Evolutionary conservation across 2,888 invertebrate species (phyloP), one percentile per base, ranked within the genome.

Genomic region (Lasioglossum figueresi): DNA sequence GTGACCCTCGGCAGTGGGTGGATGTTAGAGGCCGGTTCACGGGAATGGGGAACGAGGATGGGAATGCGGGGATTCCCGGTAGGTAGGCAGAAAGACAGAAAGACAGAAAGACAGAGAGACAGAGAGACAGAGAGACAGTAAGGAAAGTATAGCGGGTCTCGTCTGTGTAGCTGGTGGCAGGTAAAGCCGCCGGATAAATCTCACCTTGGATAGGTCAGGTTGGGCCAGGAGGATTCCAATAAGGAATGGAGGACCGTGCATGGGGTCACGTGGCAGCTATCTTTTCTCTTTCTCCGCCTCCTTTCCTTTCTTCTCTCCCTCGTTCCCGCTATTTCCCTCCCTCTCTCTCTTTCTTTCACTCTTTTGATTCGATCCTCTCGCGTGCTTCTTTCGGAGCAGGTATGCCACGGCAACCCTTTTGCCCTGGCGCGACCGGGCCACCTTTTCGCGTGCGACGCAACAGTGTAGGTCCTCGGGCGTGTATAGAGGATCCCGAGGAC

Each of bases 181-280:
- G 93, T 92, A 93, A 92, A 92, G 91, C 92, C 92, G 88, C 75
- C 88, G 93, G 92, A 92, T 92, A 92, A 93, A 93, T 93, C 91
- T 93, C 91, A 93, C 91, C 93, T 93, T 93, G 93, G 92, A 93
- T 93, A 94, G 93, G 93, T 94, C 94, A 93, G 93, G 92, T 91
- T 93, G 89, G 90, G 82, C 89, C 89, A 88, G 88, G 83, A 92
- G 91, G 92, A 93, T 92, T 91, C 90, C 91, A 91, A 91, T 91
- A 93, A 92, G 91, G 88, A 91, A 89, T 91, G 87, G 88, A 88
- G 89, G 83, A 84, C 83, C 86, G 91, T 85, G 89, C 83, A 89
- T 45, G 80, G 92, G 91, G 92, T 93, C 92, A 93, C 92, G 92
- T 91, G 92, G 90, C 90, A 85, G 79, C 76, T 79, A 79, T 75